Base-by-base conservation (phyloP, 2,113 vertebrate species). In the Todiramphus saurophagus region DNA sequence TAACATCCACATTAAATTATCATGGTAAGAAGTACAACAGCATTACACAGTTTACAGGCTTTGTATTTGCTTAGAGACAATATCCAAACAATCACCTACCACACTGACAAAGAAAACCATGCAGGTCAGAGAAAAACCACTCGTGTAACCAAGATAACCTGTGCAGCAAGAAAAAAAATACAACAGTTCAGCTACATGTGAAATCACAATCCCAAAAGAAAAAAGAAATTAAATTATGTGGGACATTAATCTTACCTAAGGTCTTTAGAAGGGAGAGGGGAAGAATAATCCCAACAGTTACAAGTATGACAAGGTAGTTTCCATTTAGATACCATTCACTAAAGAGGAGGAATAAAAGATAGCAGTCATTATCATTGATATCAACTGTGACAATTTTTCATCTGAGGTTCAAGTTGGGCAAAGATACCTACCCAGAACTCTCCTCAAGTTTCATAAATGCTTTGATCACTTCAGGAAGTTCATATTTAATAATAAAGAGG, bases 401-500 rank as follows among this genome's bases (percentile, higher is more conserved):
- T 43, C 21, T 70, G 51, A 66, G 11, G 13, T n/a, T 58, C 16
- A 64, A 41, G 15, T 19, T 83, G 30, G 72, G 67, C n/a, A 46
- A 35, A 73, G 48, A 13, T 73, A 96, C 98, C 93, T 98, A 99
- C 99, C 99, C 99, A 82, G 98, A 97, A 96, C 68, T 98, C 91
- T 99, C 98, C 88, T 99, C 99, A 44, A 99, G 97, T 85, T 98
- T 97, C 98, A 99, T 78, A 97, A 99, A 99, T 46, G 99, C 96
- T 89, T 98, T 98, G 87, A 99, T 99, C 53, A 99, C 99, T 98
- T 99, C 99, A 28, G 99, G 99, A 73, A 99, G 98, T 96, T 99
- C 99, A 20, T 99, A 99, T 97, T 99, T 99, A 93, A 99, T 99
- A 73, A 99, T 99, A 87, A 99, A 99, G 97, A 99, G 98, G 98